Conservation (phyloP, 2,797 vertebrate genomes). For the Ammospiza maritima region DNA sequence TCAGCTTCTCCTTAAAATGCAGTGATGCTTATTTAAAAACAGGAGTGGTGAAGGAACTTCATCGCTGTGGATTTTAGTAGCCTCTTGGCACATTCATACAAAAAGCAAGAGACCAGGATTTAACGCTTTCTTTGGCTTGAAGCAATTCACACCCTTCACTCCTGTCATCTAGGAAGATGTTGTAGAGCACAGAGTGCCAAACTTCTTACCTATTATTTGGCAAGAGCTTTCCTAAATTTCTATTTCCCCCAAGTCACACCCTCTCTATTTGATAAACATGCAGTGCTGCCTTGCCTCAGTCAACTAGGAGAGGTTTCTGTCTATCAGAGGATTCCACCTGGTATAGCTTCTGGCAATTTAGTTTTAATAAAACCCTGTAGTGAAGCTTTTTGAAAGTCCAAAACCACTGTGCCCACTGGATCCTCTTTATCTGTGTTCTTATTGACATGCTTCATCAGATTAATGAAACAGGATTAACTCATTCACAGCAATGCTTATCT, state of each 20-base stretch:
- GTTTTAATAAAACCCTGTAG: neutral
- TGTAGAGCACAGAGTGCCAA: neutral
- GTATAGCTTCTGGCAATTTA: neutral
- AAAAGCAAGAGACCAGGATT: neutral
- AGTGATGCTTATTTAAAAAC: neutral
- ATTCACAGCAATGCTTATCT: neutral
- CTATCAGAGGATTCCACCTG: neutral
- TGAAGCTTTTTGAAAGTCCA: neutral
- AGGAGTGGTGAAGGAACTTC: neutral
- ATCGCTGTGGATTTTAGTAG: neutral
- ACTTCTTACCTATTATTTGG: neutral
- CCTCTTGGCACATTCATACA: neutral
- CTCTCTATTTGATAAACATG: neutral
- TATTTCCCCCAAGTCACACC: neutral
- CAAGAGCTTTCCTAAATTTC: neutral
- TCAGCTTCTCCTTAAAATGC: neutral
- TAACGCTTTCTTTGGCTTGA: neutral
- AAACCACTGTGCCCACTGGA: rapidly evolving
- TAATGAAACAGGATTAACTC: neutral
- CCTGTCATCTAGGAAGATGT: neutral
- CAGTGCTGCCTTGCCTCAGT: neutral
- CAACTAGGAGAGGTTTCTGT: neutral
- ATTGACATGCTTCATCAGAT: neutral
- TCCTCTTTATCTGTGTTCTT: neutral
- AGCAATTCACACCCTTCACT: neutral